Percentiles rank a stretch among this genome's conserved stretches.
Conservation (phyloP, 2,113 vertebrate species). For the Neogobius melanostomus region DNA sequence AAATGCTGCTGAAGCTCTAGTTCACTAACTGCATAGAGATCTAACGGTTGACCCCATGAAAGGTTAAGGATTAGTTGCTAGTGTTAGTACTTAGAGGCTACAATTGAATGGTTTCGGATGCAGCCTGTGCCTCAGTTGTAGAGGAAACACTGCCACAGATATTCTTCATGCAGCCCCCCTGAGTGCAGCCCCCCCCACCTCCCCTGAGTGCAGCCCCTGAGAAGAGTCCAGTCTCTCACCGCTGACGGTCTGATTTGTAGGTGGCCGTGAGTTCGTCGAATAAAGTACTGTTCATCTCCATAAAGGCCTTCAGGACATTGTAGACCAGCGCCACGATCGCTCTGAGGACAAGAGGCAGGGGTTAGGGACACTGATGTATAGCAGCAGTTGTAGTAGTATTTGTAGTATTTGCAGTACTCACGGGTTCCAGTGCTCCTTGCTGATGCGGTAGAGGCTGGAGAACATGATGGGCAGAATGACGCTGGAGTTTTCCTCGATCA, state of each 20-base stretch:
- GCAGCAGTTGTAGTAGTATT: neutral
- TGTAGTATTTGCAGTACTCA: slow-evolving; percentile 66
- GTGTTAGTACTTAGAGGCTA: too few relatives aligned
- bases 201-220: too few relatives aligned
- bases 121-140: too few relatives aligned
- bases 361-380: neutral
- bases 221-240: slow-evolving; percentile 78
- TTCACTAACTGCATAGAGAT: too few relatives aligned
- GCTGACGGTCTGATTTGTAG: slow-evolving; percentile 99
- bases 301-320: slow-evolving; percentile 98
- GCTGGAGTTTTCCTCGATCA: slow-evolving; percentile 98
- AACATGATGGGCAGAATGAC: slow-evolving; percentile 99
- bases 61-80: too few relatives aligned
- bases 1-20: too few relatives aligned
- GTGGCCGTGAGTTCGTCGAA: slow-evolving; percentile 99
- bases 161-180: too few relatives aligned
- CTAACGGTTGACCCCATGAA: too few relatives aligned
- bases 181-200: too few relatives aligned
- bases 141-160: too few relatives aligned
- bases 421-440: slow-evolving; percentile 99
- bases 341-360: slow-evolving; percentile 70
- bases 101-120: too few relatives aligned
- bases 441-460: slow-evolving; percentile 98
- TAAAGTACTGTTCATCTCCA: slow-evolving; percentile 99
- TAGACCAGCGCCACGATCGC: slow-evolving; percentile 98